Base-by-base conservation (phyloP, 2,888 invertebrate species). In the Alloplasta piceator region DNA sequence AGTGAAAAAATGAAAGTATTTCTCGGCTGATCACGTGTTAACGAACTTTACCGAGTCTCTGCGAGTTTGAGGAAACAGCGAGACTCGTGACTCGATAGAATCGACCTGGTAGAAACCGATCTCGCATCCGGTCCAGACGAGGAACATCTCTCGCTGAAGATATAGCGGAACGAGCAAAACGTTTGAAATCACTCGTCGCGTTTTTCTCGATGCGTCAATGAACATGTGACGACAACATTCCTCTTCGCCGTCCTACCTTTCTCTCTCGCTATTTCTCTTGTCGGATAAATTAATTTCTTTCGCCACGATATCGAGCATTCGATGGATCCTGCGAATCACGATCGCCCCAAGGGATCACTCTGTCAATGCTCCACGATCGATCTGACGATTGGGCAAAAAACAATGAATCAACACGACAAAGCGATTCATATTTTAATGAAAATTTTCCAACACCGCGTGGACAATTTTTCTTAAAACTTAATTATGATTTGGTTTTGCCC, bases 141-240 rank as follows among this genome's bases (percentile, higher is more conserved):
- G 9, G 14, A 36, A 50, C 55, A 55, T 67, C 41, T 16, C 63
- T 36, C 12, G 26, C 7, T 38, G 50, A 12, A 50, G 50, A 36
- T 16, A 55, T 16, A 55, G 43, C 12, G 9, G 50, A 38, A 26
- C 26, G 63, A 55, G 61, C n/a, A 12, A 6, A 52, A 52, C 63
- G 67, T 55, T 41, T 55, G 36, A 61, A 26, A 4, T 39, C 9
- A 9, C 4, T n/a, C 60, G 48, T 71, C 39, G 39, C 60, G 38
- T 63, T 72, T 63, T 73, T 66, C 68, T 73, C 56, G 61, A 55
- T 61, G 71, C 72, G 72, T 46, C 64, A 67, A 80, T 77, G 77
- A 77, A 83, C 78, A 79, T 76, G 77, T 79, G 73, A 77, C 66
- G 82, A 82, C 82, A 71, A 74, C 77, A 82, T 78, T 80, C 77